Percentiles rank a stretch among this genome's conserved stretches.
phyloP scores from a whole-genome alignment of 2,113 vertebrate species.

The Gymnobelideus leadbeateri region DNA sequence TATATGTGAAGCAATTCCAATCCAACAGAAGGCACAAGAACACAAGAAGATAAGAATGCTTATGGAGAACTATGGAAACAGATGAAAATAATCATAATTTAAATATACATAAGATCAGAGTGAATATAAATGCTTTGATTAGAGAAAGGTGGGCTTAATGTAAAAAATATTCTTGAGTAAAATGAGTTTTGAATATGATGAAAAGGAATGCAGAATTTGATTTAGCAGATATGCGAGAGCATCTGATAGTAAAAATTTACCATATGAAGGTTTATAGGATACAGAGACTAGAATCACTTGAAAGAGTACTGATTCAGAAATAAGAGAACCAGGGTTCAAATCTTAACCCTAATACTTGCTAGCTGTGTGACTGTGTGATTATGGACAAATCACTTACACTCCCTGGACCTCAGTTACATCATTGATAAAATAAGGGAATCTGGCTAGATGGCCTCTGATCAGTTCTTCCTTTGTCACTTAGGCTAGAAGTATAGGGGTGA shows the following conservation, averaged over 20 bases:
- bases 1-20: background rate
- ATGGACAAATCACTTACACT: background rate
- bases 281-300: background rate
- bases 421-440: background rate
- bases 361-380: background rate
- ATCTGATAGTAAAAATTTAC: background rate
- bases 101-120: background rate
- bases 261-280: background rate
- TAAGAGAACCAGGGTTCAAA: background rate
- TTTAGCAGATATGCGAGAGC: background rate
- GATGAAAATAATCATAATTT: background rate
- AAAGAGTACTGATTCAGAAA: background rate
- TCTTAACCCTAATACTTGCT: background rate
- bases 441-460: background rate
- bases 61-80: slow-evolving; percentile 1
- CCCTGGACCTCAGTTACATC: background rate
- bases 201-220: background rate
- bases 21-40: background rate
- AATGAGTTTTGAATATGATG: background rate
- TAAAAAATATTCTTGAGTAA: background rate
- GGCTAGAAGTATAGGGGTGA: too few species aligned
- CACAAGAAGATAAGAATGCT: background rate
- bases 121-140: background rate
- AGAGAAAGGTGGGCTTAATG: background rate
- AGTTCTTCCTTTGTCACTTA: too few species aligned